Percentiles rank a stretch among this genome's conserved stretches.
Evolutionary conservation across 2,888 invertebrate genomes (phyloP).

Genomic region (Diogma glabrata): DNA sequence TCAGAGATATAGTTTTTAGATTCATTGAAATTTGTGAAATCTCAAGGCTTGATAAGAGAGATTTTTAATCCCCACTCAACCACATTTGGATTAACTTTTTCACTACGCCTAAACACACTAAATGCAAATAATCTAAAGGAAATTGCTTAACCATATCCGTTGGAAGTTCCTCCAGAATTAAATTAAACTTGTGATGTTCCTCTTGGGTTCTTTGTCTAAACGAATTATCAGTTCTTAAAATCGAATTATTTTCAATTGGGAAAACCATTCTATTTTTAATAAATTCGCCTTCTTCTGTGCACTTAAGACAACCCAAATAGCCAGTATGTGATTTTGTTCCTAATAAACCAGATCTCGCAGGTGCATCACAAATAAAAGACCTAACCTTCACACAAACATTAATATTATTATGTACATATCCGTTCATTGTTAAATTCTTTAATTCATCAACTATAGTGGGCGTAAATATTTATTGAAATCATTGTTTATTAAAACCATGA

Average conservation of each 20-base stretch:
- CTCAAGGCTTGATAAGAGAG: neutral
- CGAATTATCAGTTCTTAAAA: slow-evolving; percentile 8
- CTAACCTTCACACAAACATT: slow-evolving; percentile 9
- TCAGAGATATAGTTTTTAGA: slow-evolving; percentile 9
- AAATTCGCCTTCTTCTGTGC: slow-evolving; percentile 15
- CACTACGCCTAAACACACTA: neutral
- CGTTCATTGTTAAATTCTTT: neutral
- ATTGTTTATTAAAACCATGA: neutral
- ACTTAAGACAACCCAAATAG: slow-evolving; percentile 15
- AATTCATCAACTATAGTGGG: neutral
- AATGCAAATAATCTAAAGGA: neutral
- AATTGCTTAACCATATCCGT: slow-evolving; percentile 17
- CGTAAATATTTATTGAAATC: neutral
- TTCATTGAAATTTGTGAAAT: slow-evolving; percentile 2
- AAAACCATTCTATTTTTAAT: slow-evolving; percentile 15
- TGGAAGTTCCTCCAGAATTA: slow-evolving; percentile 16
- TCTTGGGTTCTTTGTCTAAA: slow-evolving; percentile 15
- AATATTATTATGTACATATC: neutral
- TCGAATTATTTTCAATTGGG: slow-evolving; percentile 8
- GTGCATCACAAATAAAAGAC: slow-evolving; percentile 14
- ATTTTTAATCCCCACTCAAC: slow-evolving; percentile 12
- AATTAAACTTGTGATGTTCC: slow-evolving; percentile 18
- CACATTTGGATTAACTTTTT: slow-evolving; percentile 1
- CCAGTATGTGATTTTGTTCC: slow-evolving; percentile 14
- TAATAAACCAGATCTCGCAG: slow-evolving; percentile 13